Percentiles rank a stretch among this genome's conserved stretches.
These are phyloP conservation scores for Ceyx melanurus DNA, from an alignment of 2,113 vertebrate genomes.

Conservation along the genomic window DNA sequence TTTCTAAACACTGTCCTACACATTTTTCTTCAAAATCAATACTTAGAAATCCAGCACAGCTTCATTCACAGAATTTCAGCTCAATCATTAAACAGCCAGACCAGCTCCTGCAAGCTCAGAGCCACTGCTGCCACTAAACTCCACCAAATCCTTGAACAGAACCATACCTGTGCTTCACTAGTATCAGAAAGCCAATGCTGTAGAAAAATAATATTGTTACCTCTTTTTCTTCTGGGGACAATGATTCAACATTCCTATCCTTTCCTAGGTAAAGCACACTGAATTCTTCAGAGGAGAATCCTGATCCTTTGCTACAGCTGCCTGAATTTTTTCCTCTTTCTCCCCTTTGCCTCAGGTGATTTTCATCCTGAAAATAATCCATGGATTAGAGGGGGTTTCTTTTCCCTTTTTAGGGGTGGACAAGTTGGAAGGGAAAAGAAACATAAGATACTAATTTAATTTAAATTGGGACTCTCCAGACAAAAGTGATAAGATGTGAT, in stretches of 20 bases:
- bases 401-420: neutral
- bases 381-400: neutral
- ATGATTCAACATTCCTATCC: neutral
- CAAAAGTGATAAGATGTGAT: neutral
- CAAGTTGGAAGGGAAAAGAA: neutral
- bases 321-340: slow-evolving; percentile 37
- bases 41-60: neutral
- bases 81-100: neutral
- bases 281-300: slow-evolving; percentile 65
- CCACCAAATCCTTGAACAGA: neutral
- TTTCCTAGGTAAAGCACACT: neutral
- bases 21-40: neutral
- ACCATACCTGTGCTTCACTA: fast-evolving
- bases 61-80: neutral
- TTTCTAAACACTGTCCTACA: neutral
- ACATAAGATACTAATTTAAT: neutral
- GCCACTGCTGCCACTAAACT: neutral
- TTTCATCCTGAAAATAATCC: slow-evolving; percentile 61
- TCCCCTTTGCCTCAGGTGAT: slow-evolving; percentile 44
- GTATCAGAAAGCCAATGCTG: neutral
- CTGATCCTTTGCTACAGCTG: slow-evolving; percentile 32
- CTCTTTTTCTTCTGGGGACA: slow-evolving; percentile 25
- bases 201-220: neutral
- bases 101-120: neutral
- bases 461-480: neutral